Evolutionary conservation across 2,888 invertebrate species (phyloP), one percentile per base, ranked within the genome.

Genomic region (Cryptus armator): DNA sequence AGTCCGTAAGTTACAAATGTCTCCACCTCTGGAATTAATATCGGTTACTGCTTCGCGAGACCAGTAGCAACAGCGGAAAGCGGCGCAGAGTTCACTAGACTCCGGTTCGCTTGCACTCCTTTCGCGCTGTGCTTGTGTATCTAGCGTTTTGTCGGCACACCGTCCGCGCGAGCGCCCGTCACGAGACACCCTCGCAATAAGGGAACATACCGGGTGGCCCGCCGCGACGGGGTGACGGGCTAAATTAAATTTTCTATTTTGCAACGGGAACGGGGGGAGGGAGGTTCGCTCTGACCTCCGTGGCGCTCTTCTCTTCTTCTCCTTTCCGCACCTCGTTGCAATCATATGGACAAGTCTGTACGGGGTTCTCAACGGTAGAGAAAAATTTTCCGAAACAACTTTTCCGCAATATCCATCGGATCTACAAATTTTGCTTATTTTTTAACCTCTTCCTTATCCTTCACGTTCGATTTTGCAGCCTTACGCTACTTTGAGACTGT

Each of bases 171-270:
- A 14, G 62, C 67, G 46, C 70, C 64, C 78, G 83, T 85, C 79
- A 74, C 76, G 86, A 82, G 86, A 86, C 88, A 86, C 86, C 87
- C 87, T 87, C 84, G 86, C 87, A 87, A 89, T 89, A 87, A 84
- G 86, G 81, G 87, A 85, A 81, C 86, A 85, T 82, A 86, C 85
- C 84, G 81, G 82, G 81, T 86, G 83, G 84, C 51, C 68, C 79
- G 74, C 59, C 48, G 85, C 81, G 85, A 83, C 29, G 87, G 88
- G 86, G 87, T 89, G 89, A 89, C 88, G 88, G 87, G 89, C 87
- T 89, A 90, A 90, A 91, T 91, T 90, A 90, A 90, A 91, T 92
- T 92, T 91, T 89, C 90, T 90, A 90, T 92, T 91, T 91, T 90
- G 89, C 88, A 90, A 90, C 88, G 86, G 37, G 9, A 9, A 37